phyloP scores from a whole-genome alignment of 2,888 invertebrate genomes.

The Dioctria rufipes region DNA sequence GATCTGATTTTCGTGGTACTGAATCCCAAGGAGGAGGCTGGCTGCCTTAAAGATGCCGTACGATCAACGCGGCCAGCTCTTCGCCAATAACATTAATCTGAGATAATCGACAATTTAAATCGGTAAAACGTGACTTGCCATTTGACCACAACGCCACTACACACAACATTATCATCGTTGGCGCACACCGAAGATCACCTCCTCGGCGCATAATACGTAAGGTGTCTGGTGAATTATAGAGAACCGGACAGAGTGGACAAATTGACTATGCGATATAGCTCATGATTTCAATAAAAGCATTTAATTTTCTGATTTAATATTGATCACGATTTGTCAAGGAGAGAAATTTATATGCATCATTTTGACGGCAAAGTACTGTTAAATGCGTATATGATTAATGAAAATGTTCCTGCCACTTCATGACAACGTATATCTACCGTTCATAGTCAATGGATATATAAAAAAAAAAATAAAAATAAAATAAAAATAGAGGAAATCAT shows the following conservation, averaged over 20 bases:
- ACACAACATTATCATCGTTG: conserved; percentile 4
- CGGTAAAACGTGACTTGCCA: conserved; percentile 52
- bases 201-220: conserved; percentile 11
- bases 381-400: conserved; percentile 49
- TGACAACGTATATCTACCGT: not conserved
- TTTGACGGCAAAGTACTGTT: conserved; percentile 24
- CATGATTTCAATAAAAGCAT: conserved; percentile 46
- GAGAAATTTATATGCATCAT: conserved; percentile 48
- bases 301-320: conserved; percentile 52
- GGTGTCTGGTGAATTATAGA: conserved; percentile 43
- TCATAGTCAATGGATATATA: not conserved
- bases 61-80: conserved; percentile 5
- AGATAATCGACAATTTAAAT: conserved; percentile 53
- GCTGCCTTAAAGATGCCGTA: conserved; percentile 17
- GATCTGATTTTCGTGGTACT: conserved; percentile 50
- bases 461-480: not conserved
- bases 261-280: conserved; percentile 41
- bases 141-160: conserved; percentile 48
- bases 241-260: conserved; percentile 26
- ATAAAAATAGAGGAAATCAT: no score
- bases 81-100: conserved; percentile 52
- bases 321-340: conserved; percentile 47
- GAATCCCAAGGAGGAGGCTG: conserved; percentile 14
- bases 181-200: conserved; percentile 35
- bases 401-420: conserved; percentile 46